These are phyloP conservation scores for Margaritifera margaritifera DNA, from an alignment of 2,888 invertebrate genomes.

Conservation along the genomic window DNA sequence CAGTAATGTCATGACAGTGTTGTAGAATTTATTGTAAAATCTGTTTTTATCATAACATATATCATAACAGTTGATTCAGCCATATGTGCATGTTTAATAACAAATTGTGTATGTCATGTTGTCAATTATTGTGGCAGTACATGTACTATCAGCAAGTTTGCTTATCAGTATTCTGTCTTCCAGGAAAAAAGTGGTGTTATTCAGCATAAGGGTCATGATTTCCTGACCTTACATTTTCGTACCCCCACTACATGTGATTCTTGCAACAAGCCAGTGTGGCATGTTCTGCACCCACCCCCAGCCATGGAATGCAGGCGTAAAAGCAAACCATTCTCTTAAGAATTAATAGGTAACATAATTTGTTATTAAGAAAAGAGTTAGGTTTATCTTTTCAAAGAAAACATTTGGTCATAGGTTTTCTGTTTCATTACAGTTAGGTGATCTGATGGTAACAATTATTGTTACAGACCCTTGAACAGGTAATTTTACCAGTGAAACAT, in stretches of 20 bases:
- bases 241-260: constrained; percentile 99
- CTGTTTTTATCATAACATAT: no score
- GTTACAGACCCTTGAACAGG: no score
- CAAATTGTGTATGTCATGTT: not conserved
- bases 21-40: no score
- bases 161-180: constrained; percentile 12
- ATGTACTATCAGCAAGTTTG: not conserved
- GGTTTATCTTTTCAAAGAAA: not conserved
- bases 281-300: constrained; percentile 97
- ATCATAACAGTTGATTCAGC: no score
- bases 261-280: constrained; percentile 97
- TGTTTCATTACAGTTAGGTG: no score
- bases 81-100: no score
- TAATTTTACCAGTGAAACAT: no score
- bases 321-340: constrained; percentile 34
- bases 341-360: not conserved
- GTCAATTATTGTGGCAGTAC: not conserved
- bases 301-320: constrained; percentile 96
- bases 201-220: constrained; percentile 93
- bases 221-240: constrained; percentile 95
- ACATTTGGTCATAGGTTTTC: no score
- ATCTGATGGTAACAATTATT: no score
- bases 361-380: not conserved
- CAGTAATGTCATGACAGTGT: no score
- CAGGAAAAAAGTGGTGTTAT: constrained; percentile 72